Percentiles rank a stretch among this genome's conserved stretches.
Conservation (phyloP, 1,140 invertebrate genomes). For the Parapsyche elsis region DNA sequence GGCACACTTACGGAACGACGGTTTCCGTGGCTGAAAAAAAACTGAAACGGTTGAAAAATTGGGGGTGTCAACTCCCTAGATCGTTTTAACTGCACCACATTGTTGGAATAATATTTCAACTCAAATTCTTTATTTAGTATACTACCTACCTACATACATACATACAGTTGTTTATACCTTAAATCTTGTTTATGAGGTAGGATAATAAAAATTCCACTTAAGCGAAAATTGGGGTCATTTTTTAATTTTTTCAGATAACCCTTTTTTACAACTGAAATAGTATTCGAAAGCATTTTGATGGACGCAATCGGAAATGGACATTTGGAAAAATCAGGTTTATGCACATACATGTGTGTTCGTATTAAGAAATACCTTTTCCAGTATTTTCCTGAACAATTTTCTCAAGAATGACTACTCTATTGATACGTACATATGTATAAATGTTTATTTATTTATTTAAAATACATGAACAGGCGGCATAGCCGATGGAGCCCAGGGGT, state of each 20-base stretch:
- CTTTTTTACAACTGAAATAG: neutral
- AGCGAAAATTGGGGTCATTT: neutral
- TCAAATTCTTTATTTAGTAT: no score
- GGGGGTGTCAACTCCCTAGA: no score
- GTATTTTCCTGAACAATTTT: neutral
- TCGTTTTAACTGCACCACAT: no score
- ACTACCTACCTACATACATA: no score
- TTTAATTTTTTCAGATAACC: neutral
- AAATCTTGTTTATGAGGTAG: neutral
- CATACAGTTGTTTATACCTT: neutral
- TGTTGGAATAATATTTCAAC: no score
- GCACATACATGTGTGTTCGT: neutral
- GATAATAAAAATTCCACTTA: neutral
- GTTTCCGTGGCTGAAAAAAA: neutral
- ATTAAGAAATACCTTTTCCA: no score
- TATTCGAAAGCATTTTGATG: neutral
- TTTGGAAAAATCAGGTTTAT: neutral
- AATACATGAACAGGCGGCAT: no score
- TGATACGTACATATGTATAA: no score
- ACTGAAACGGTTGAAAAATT: no score
- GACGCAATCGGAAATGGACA: neutral
- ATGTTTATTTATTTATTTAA: no score
- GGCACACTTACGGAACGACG: constrained; percentile 9
- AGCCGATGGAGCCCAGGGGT: no score
- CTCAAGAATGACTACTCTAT: no score